Evolutionary conservation across 2,888 invertebrate genomes (phyloP).

Genomic region (Caenorhabditis doughertyi): DNA sequence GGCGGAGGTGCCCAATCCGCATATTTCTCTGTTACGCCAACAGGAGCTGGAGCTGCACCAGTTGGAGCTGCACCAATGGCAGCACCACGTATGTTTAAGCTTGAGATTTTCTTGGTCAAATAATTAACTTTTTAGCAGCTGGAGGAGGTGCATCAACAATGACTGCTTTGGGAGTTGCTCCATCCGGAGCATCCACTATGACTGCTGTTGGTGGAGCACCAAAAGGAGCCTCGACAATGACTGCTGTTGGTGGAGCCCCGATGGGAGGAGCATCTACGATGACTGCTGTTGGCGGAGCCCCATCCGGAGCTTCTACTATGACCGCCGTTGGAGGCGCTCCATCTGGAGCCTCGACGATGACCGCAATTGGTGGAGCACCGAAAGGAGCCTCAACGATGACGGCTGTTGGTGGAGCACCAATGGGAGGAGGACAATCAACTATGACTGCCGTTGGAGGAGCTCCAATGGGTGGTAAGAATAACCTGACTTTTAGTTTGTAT

Average conservation of each 20-base stretch:
- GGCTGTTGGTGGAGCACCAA: conserved; percentile 68
- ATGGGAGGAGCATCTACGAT: conserved; percentile 46
- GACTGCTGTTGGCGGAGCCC: conserved; percentile 57
- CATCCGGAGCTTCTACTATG: conserved; percentile 47
- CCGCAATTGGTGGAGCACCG: conserved; percentile 50
- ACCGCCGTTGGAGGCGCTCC: conserved; percentile 53
- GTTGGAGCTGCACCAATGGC: conserved; percentile 44
- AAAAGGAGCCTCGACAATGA: conserved; percentile 58
- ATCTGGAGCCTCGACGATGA: conserved; percentile 38
- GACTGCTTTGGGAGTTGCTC: conserved; percentile 53
- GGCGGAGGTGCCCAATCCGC: conserved; percentile 63
- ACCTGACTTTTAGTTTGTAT: no score
- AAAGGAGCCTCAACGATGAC: conserved; percentile 70
- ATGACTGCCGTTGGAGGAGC: conserved; percentile 68
- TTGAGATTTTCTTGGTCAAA: not conserved
- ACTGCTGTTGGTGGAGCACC: conserved; percentile 61
- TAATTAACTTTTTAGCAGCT: conserved; percentile 1
- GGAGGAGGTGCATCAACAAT: conserved; percentile 60
- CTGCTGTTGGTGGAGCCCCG: conserved; percentile 56
- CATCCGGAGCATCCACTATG: conserved; percentile 44
- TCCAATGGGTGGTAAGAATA: conserved; percentile 18
- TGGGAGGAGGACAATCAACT: conserved; percentile 62
- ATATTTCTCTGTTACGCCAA: conserved; percentile 50
- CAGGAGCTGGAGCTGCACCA: conserved; percentile 52
- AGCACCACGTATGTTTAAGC: conserved; percentile 19